Percentiles rank a stretch among this genome's conserved stretches.
phyloP scores from a whole-genome alignment of 2,797 vertebrate species.

The Channa striata region DNA sequence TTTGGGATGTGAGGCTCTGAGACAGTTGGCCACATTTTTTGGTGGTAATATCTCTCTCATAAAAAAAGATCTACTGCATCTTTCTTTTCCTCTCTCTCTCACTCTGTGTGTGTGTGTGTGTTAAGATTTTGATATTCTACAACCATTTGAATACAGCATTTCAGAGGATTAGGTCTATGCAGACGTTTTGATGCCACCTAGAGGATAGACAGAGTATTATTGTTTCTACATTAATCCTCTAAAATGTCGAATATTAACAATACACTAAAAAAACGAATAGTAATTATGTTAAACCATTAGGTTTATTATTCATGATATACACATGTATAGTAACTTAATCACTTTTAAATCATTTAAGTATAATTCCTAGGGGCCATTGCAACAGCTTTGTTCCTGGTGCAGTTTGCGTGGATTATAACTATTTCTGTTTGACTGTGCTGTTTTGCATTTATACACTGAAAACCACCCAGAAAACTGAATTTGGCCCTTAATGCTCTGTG shows the following conservation, averaged over 20 bases:
- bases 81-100: neutral
- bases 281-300: no score
- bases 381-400: no score
- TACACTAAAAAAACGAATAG: no score
- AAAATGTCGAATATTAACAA: neutral
- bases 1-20: neutral
- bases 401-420: no score
- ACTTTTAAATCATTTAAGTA: no score
- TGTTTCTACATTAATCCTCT: neutral
- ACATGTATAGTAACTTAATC: no score
- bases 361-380: no score
- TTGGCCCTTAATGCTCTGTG: no score
- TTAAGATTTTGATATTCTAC: neutral
- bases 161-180: neutral
- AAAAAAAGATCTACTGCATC: conserved; percentile 5
- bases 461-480: no score
- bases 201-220: neutral
- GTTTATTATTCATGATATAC: no score
- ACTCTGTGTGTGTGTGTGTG: neutral
- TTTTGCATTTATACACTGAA: no score
- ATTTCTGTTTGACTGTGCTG: no score
- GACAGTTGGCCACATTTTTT: neutral
- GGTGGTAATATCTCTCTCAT: neutral
- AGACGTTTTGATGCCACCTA: conserved; percentile 51
- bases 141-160: neutral